phyloP scores from a whole-genome alignment of 1,140 invertebrate species.

The Drosophila willistoni region DNA sequence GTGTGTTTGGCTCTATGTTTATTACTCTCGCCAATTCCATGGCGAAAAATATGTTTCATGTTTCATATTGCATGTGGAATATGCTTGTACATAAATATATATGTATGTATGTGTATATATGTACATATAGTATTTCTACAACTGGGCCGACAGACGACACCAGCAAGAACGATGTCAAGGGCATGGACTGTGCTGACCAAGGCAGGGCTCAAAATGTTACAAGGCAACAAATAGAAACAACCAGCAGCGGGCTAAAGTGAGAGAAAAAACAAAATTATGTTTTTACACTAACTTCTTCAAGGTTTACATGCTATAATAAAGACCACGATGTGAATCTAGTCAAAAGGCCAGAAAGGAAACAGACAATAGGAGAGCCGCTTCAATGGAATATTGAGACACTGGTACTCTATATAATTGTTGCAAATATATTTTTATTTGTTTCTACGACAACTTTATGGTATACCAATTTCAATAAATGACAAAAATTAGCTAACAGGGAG shows the following conservation, averaged over 20 bases:
- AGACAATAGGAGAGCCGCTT: too few relatives aligned
- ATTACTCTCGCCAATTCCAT: neutral
- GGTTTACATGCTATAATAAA: too few relatives aligned
- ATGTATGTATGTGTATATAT: neutral
- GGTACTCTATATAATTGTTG: too few relatives aligned
- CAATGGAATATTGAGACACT: too few relatives aligned
- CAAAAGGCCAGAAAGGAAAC: too few relatives aligned
- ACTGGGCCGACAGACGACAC: neutral
- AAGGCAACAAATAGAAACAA: neutral
- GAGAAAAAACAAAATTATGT: neutral
- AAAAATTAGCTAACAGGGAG: too few relatives aligned
- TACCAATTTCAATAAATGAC: too few relatives aligned
- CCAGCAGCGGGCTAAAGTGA: neutral
- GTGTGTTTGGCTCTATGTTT: neutral
- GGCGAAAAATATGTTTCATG: conserved; percentile 4
- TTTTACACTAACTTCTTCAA: neutral
- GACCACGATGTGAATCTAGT: too few relatives aligned
- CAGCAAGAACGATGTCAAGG: neutral
- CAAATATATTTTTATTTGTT: too few relatives aligned
- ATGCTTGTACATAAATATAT: neutral
- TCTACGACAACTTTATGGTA: too few relatives aligned
- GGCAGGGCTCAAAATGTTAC: conserved; percentile 1
- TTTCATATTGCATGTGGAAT: conserved; percentile 5
- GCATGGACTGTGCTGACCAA: neutral
- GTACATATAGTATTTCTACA: neutral